phyloP scores from a whole-genome alignment of 2,113 vertebrate genomes.

The Diphyllodes magnificus region DNA sequence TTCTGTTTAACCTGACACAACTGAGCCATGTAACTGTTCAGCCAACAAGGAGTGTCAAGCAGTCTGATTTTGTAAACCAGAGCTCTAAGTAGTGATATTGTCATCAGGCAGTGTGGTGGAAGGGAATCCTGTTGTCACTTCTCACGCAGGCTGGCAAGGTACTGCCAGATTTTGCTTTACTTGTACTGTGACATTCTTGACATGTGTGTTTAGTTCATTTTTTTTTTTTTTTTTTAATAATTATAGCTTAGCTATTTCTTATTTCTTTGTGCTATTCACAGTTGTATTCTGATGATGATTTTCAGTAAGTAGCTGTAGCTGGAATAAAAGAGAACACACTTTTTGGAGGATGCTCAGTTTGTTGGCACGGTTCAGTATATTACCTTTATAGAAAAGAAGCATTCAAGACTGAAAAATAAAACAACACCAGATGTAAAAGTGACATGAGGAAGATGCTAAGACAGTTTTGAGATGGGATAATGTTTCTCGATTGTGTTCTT shows the following conservation, averaged over 20 bases:
- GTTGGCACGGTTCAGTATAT: neutral
- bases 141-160: neutral
- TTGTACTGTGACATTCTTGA: neutral
- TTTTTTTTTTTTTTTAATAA: neutral
- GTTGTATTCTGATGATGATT: neutral
- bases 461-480: conserved; percentile 36
- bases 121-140: neutral
- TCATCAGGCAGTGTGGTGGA: neutral
- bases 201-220: neutral
- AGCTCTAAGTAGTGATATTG: neutral
- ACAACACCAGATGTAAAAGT: conserved; percentile 8
- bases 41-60: neutral
- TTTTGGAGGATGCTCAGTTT: neutral
- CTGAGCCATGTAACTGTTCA: neutral
- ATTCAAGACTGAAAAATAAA: neutral
- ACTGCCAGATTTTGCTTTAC: neutral
- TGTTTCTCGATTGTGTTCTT: conserved; percentile 61
- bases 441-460: neutral
- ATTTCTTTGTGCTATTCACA: neutral
- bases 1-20: neutral
- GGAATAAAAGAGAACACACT: neutral
- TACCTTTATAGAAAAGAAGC: neutral
- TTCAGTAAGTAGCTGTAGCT: neutral
- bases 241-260: neutral
- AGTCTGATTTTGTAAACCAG: neutral